Percentiles rank a stretch among this genome's conserved stretches.
These are phyloP conservation scores for Pelobates fuscus DNA, from an alignment of 2,113 vertebrate genomes.

Conservation along the genomic window DNA sequence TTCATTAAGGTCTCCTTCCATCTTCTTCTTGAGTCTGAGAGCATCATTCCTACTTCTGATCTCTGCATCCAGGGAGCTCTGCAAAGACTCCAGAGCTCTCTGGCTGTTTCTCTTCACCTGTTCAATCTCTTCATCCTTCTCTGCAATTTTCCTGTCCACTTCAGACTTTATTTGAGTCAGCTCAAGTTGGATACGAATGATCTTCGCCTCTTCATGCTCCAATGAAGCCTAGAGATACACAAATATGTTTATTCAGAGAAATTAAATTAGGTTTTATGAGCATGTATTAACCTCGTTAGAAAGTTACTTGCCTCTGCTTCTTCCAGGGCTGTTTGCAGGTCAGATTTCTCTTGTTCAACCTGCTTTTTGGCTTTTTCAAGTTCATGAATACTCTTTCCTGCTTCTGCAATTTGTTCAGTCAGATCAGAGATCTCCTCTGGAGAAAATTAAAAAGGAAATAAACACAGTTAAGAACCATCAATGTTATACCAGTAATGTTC, in stretches of 20 bases:
- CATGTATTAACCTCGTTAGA: not conserved
- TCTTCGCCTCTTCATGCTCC: conserved; percentile 75
- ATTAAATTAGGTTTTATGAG: too few relatives aligned
- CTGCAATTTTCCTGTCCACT: conserved; percentile 74
- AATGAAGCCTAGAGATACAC: conserved; percentile 64
- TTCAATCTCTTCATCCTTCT: conserved; percentile 79
- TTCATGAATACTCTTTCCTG: conserved; percentile 75
- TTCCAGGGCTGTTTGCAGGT: conserved; percentile 77
- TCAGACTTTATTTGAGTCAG: conserved; percentile 78
- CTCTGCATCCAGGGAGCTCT: conserved; percentile 66
- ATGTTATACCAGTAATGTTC: too few relatives aligned
- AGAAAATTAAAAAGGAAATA: conserved; percentile 20
- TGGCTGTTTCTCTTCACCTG: conserved; percentile 72
- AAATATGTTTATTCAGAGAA: not conserved
- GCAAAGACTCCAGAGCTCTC: conserved; percentile 64
- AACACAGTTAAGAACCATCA: not conserved
- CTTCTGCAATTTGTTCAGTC: conserved; percentile 77
- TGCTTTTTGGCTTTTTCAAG: conserved; percentile 80
- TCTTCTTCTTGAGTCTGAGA: conserved; percentile 72
- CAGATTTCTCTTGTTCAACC: conserved; percentile 75
- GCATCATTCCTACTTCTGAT: conserved; percentile 68
- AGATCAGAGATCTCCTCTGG: conserved; percentile 82
- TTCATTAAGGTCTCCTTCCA: conserved; percentile 73
- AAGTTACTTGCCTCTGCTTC: conserved; percentile 72
- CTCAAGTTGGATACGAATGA: conserved; percentile 73